Evolutionary conservation across 2,113 vertebrate species (phyloP).

Genomic region (Xyrauchen texanus): DNA sequence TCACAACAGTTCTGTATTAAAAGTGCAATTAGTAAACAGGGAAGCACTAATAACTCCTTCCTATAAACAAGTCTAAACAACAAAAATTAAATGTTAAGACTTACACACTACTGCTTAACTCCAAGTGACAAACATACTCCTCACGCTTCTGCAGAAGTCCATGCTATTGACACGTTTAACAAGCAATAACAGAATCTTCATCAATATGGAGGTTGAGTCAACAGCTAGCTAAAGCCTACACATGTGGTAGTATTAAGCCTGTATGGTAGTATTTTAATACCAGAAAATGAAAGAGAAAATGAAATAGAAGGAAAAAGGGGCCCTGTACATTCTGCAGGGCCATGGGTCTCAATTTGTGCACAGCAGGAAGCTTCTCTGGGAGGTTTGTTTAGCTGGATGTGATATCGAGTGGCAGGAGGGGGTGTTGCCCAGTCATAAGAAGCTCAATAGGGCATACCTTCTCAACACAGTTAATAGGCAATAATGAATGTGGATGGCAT

Average conservation of each 20-base stretch:
- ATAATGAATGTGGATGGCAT: slow-evolving; percentile 74
- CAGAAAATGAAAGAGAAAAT: slow-evolving; percentile 66
- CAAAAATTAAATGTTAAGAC: too few relatives aligned
- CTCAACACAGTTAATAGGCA: slow-evolving; percentile 74
- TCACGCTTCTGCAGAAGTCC: too few relatives aligned
- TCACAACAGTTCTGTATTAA: too few relatives aligned
- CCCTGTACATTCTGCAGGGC: slow-evolving; percentile 60
- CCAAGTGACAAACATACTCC: too few relatives aligned
- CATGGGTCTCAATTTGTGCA: slow-evolving; percentile 76
- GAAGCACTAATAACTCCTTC: too few relatives aligned
- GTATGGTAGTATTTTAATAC: slow-evolving; percentile 72
- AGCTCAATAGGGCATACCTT: slow-evolving; percentile 78
- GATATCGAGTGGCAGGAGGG: slow-evolving; percentile 75
- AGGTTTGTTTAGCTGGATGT: slow-evolving; percentile 79
- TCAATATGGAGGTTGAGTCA: too few relatives aligned
- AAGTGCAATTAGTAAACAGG: too few relatives aligned
- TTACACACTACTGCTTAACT: too few relatives aligned
- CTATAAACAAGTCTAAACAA: too few relatives aligned
- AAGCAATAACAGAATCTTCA: slow-evolving; percentile 77
- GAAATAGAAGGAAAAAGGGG: slow-evolving; percentile 5
- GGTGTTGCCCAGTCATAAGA: slow-evolving; percentile 70
- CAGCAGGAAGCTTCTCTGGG: slow-evolving; percentile 71
- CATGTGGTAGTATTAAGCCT: too few relatives aligned
- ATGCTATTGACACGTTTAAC: slow-evolving; percentile 72
- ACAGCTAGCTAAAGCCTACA: slow-evolving; percentile 66